These are phyloP conservation scores for Melikaiella ostensackeni DNA, from an alignment of 2,888 invertebrate genomes.

Conservation along the genomic window DNA sequence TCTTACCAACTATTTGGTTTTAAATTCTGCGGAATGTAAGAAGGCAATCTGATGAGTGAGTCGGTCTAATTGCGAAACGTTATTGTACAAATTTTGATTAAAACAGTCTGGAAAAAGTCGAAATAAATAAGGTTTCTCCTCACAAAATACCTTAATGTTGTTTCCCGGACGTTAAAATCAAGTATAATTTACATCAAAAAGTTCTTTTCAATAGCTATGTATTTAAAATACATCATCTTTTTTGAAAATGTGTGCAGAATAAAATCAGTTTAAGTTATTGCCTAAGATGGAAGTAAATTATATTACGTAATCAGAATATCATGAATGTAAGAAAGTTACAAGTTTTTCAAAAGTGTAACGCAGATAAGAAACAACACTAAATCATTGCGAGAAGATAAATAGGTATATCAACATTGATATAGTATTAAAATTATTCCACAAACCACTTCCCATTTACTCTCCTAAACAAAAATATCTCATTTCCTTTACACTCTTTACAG, in stretches of 20 bases:
- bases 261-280: slow-evolving; percentile 1
- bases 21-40: too few species aligned
- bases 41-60: too few species aligned
- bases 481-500: background rate
- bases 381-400: background rate
- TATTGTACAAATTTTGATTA: too few species aligned
- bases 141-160: too few species aligned
- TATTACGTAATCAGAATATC: slow-evolving; percentile 27
- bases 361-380: background rate
- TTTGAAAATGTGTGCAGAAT: background rate
- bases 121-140: too few species aligned
- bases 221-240: too few species aligned
- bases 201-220: too few species aligned
- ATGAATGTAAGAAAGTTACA: slow-evolving; percentile 27
- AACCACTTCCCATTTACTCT: background rate
- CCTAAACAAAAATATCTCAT: background rate
- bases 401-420: background rate
- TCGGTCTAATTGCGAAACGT: too few species aligned
- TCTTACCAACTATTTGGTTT: too few species aligned
- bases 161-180: too few species aligned
- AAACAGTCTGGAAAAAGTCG: too few species aligned
- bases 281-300: slow-evolving; percentile 15
- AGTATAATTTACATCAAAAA: too few species aligned
- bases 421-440: background rate
- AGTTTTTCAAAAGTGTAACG: slow-evolving; percentile 9